phyloP scores from a whole-genome alignment of 2,888 invertebrate genomes.

The Macroteleia sp. region DNA sequence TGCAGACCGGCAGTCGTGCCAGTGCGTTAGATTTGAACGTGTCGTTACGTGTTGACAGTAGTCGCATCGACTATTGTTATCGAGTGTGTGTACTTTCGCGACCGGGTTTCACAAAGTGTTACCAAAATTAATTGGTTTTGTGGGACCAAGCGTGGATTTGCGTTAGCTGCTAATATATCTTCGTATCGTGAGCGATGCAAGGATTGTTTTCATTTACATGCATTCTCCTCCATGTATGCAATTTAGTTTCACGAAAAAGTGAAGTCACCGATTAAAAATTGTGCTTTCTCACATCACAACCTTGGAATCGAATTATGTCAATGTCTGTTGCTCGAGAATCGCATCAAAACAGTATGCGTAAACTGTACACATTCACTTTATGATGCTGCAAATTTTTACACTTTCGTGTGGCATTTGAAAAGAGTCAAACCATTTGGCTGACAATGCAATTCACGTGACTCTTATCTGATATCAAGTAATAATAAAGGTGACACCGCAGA shows the following conservation, averaged over 20 bases:
- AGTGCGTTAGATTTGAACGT: constrained; percentile 46
- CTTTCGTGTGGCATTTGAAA: no score
- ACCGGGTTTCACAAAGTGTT: constrained; percentile 33
- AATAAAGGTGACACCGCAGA: constrained; percentile 19
- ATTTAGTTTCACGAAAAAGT: constrained; percentile 14
- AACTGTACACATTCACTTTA: no score
- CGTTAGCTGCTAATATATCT: not conserved
- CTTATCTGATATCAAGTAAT: constrained; percentile 18
- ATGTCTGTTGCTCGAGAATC: no score
- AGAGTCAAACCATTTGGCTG: no score
- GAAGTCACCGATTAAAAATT: constrained; percentile 27
- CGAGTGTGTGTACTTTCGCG: constrained; percentile 33
- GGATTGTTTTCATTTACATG: not conserved
- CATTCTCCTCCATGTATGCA: constrained; percentile 7
- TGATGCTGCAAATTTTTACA: no score
- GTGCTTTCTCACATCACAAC: no score
- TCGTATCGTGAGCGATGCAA: no score
- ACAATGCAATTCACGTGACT: constrained; percentile 30
- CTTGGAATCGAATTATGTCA: no score
- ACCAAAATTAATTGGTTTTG: constrained; percentile 1
- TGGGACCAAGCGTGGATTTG: not conserved
- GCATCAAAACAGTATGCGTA: no score
- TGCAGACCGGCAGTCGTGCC: constrained; percentile 52
- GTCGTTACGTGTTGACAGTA: constrained; percentile 24
- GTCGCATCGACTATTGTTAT: constrained; percentile 9